Conservation (phyloP, 2,797 vertebrate genomes). For the Spea hammondii region DNA sequence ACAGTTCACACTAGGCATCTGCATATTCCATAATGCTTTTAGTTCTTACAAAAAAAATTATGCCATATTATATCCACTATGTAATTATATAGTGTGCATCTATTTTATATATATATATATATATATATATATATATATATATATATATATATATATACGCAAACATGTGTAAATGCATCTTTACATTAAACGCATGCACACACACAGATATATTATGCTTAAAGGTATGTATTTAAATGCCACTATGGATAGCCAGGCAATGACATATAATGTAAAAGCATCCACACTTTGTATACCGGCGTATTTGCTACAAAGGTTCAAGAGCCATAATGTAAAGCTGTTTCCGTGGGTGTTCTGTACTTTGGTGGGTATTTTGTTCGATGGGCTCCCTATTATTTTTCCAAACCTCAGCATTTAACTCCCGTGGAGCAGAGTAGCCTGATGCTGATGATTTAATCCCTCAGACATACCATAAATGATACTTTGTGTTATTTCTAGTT, state of each 20-base stretch:
- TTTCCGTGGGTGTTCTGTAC: not conserved
- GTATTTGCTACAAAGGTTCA: not conserved
- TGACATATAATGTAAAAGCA: too few relatives aligned
- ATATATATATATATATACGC: not conserved
- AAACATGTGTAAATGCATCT: too few relatives aligned
- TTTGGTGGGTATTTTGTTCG: not conserved
- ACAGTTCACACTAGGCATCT: not conserved
- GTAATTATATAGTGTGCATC: too few relatives aligned
- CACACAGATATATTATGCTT: too few relatives aligned
- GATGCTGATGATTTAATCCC: not conserved
- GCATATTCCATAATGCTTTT: too few relatives aligned
- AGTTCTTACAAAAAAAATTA: too few relatives aligned
- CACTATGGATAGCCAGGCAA: too few relatives aligned
- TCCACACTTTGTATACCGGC: too few relatives aligned
- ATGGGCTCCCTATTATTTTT: not conserved
- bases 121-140: not conserved
- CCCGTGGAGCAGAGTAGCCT: not conserved
- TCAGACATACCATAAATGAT: conserved; percentile 38
- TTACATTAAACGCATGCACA: too few relatives aligned
- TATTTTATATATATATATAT: not conserved
- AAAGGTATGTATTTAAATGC: too few relatives aligned
- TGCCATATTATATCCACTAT: too few relatives aligned
- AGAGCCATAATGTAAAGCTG: not conserved
- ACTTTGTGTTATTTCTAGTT: conserved; percentile 22
- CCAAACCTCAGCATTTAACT: conserved; percentile 11